Conservation (phyloP, 1,140 invertebrate genomes). For the Drosophila pseudoobscura region DNA sequence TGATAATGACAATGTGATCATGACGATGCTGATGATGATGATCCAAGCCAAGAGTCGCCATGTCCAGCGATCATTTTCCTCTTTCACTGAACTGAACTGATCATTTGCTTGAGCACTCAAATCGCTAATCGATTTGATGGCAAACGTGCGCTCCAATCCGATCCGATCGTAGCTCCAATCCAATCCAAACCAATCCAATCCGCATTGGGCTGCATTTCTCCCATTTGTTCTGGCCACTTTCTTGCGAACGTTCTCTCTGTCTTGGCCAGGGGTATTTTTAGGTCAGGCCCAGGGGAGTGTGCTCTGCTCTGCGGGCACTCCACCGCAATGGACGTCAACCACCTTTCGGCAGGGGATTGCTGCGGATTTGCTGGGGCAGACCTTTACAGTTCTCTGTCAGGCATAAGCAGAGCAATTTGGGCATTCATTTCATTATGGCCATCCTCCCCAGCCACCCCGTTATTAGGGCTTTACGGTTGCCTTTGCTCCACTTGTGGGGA, state of each 20-base stretch:
- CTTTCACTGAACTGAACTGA: slow-evolving; percentile 44
- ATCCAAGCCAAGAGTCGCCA: slow-evolving; percentile 11
- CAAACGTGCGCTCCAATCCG: slow-evolving; percentile 55
- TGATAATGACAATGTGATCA: slow-evolving; percentile 13
- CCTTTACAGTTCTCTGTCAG: slow-evolving; percentile 39
- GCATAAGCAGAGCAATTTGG: slow-evolving; percentile 31
- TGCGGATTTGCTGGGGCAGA: slow-evolving; percentile 10
- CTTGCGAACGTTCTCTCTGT: slow-evolving; percentile 49
- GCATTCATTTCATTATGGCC: slow-evolving; percentile 68
- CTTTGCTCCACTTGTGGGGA: neutral
- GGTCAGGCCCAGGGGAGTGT: slow-evolving; percentile 45
- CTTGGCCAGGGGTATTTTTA: slow-evolving; percentile 54
- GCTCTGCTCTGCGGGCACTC: neutral
- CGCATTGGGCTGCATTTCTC: slow-evolving; percentile 34
- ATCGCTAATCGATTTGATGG: slow-evolving; percentile 75
- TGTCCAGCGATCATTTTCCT: slow-evolving; percentile 36
- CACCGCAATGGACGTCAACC: neutral
- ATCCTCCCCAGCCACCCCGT: slow-evolving; percentile 5
- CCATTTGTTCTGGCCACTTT: slow-evolving; percentile 69
- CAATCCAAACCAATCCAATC: slow-evolving; percentile 12
- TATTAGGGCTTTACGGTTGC: neutral
- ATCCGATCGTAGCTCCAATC: slow-evolving; percentile 11
- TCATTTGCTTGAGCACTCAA: slow-evolving; percentile 55
- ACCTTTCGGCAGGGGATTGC: slow-evolving; percentile 7
- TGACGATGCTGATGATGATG: slow-evolving; percentile 27